phyloP scores from a whole-genome alignment of 2,797 vertebrate genomes.

The Sylvilagus floridanus region DNA sequence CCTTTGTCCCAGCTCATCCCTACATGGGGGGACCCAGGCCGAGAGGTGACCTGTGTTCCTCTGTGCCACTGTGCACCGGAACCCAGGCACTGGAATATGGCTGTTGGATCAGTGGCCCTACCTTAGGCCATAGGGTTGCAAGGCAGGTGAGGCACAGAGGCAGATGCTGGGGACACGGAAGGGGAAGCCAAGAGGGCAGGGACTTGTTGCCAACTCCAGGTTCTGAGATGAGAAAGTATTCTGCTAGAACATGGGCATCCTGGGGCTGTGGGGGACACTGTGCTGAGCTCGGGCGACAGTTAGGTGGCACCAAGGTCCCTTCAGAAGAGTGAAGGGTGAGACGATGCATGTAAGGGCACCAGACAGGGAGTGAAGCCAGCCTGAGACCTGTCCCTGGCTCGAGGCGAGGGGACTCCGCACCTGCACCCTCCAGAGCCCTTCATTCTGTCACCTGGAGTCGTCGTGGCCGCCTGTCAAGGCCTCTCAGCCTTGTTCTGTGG shows the following conservation, averaged over 20 bases:
- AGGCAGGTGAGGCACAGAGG: background rate
- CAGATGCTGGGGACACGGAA: background rate
- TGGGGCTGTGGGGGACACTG: accelerated
- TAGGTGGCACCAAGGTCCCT: accelerated
- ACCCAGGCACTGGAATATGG: accelerated
- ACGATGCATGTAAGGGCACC: background rate
- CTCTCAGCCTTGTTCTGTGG: background rate
- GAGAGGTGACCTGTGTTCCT: too few species aligned
- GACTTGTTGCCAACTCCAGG: background rate
- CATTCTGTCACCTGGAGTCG: constrained; percentile 23
- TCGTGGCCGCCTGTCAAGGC: background rate
- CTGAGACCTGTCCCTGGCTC: background rate
- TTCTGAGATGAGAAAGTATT: background rate
- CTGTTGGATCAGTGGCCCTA: too few species aligned
- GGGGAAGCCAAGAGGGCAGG: background rate
- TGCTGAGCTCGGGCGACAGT: background rate
- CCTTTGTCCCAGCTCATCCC: background rate
- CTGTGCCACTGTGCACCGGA: background rate
- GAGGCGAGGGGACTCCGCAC: too few species aligned
- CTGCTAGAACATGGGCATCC: background rate
- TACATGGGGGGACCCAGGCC: background rate
- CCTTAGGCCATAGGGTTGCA: too few species aligned
- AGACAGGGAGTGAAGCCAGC: too few species aligned
- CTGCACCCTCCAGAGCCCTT: background rate
- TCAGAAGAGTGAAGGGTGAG: background rate